phyloP scores from a whole-genome alignment of 2,113 vertebrate species.

The Ancistrus triradiatus region DNA sequence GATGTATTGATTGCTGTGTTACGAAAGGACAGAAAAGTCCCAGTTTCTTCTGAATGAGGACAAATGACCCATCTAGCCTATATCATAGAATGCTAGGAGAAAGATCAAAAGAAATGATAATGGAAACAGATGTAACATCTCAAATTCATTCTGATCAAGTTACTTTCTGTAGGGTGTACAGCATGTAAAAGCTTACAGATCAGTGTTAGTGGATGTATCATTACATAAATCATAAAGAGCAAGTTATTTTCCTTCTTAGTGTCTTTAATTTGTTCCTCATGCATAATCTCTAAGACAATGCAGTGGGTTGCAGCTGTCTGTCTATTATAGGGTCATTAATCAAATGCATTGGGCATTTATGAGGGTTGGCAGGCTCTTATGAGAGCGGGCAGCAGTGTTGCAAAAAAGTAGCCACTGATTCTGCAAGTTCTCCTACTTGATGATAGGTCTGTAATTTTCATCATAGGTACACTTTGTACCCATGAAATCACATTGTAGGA shows the following conservation, averaged over 20 bases:
- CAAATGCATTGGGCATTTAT: conserved; percentile 44
- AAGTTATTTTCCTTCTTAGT: conserved; percentile 14
- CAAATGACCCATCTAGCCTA: conserved; percentile 6
- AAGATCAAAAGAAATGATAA: neutral
- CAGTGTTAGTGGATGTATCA: too few relatives aligned
- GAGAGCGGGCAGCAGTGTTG: too few relatives aligned
- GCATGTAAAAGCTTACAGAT: too few relatives aligned
- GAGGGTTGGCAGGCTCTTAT: conserved; percentile 29
- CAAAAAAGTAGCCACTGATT: too few relatives aligned
- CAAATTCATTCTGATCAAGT: too few relatives aligned
- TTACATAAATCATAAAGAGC: conserved; percentile 15
- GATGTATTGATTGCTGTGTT: conserved; percentile 29
- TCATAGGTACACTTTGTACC: too few relatives aligned
- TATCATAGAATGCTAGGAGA: neutral
- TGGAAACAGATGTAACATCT: too few relatives aligned
- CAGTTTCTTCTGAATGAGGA: neutral
- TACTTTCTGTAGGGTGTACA: neutral
- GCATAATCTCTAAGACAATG: conserved; percentile 39
- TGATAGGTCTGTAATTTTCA: too few relatives aligned
- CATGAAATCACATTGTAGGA: too few relatives aligned
- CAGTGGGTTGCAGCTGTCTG: conserved; percentile 34
- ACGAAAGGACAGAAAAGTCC: conserved; percentile 1
- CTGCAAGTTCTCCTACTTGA: too few relatives aligned
- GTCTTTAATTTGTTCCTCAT: conserved; percentile 34
- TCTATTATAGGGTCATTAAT: conserved; percentile 39